These are phyloP conservation scores for Neocrepidodera transversa DNA, from an alignment of 2,888 invertebrate species.

Conservation along the genomic window DNA sequence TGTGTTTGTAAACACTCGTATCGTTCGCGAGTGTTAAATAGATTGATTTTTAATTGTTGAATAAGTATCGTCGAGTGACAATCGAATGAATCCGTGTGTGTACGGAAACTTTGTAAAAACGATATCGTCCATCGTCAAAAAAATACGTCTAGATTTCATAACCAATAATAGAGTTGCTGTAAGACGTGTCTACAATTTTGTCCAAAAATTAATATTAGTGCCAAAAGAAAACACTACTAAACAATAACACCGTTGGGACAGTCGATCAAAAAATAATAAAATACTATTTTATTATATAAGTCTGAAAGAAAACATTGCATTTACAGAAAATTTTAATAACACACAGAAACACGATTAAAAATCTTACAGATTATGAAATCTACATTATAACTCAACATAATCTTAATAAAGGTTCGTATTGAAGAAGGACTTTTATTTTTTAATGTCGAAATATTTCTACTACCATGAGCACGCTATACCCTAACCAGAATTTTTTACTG, in stretches of 20 bases:
- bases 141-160: constrained; percentile 29
- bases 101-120: constrained; percentile 32
- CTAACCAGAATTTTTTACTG: too few species aligned
- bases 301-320: too few species aligned
- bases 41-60: constrained; percentile 43
- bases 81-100: constrained; percentile 47
- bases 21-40: constrained; percentile 48
- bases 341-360: too few species aligned
- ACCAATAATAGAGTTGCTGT: constrained; percentile 32
- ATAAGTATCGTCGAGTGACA: constrained; percentile 54
- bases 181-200: constrained; percentile 24
- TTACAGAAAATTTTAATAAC: too few species aligned
- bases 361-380: too few species aligned
- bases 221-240: constrained; percentile 12
- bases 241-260: constrained; percentile 1
- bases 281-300: too few species aligned
- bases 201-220: constrained; percentile 24
- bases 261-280: constrained; percentile 1
- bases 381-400: too few species aligned
- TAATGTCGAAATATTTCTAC: too few species aligned
- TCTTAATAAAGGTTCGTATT: too few species aligned
- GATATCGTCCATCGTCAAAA: constrained; percentile 40
- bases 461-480: too few species aligned
- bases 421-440: too few species aligned
- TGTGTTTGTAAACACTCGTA: constrained; percentile 40